These are phyloP conservation scores for Pomacea maculata DNA, from an alignment of 1,140 invertebrate genomes.

Conservation along the genomic window DNA sequence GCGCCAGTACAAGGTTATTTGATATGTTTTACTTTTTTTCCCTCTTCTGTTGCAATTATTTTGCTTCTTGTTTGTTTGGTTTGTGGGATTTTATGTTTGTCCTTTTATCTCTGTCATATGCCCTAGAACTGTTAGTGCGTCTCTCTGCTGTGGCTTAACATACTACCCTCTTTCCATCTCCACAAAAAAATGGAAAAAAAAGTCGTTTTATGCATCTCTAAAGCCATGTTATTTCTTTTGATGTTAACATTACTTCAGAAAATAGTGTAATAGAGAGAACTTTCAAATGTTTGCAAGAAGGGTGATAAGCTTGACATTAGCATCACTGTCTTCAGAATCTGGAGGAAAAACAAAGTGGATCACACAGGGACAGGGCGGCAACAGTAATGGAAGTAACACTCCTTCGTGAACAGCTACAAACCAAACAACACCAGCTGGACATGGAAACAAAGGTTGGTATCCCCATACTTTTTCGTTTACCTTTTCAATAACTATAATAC, in stretches of 20 bases:
- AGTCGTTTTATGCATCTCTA: too few relatives aligned
- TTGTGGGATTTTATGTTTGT: not conserved
- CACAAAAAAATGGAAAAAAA: too few relatives aligned
- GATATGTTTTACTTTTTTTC: not conserved
- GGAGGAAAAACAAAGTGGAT: constrained; percentile 41
- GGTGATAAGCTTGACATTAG: too few relatives aligned
- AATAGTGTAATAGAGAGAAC: too few relatives aligned
- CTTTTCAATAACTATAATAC: not conserved
- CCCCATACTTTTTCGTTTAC: not conserved
- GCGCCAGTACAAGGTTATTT: constrained; percentile 46
- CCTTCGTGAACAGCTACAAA: constrained; percentile 44
- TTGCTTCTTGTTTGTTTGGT: not conserved
- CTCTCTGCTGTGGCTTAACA: too few relatives aligned
- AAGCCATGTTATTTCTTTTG: too few relatives aligned
- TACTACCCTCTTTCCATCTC: too few relatives aligned
- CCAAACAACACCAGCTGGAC: constrained; percentile 48
- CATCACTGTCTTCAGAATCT: constrained; percentile 38
- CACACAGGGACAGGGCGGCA: constrained; percentile 62
- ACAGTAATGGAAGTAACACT: constrained; percentile 49
- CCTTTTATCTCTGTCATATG: not conserved
- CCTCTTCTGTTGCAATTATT: not conserved
- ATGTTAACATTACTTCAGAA: too few relatives aligned
- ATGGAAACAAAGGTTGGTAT: constrained; percentile 49
- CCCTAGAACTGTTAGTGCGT: too few relatives aligned
- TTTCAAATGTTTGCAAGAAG: too few relatives aligned